Evolutionary conservation across 2,797 vertebrate genomes (phyloP).

Genomic region (Chiloscyllium punctatum): DNA sequence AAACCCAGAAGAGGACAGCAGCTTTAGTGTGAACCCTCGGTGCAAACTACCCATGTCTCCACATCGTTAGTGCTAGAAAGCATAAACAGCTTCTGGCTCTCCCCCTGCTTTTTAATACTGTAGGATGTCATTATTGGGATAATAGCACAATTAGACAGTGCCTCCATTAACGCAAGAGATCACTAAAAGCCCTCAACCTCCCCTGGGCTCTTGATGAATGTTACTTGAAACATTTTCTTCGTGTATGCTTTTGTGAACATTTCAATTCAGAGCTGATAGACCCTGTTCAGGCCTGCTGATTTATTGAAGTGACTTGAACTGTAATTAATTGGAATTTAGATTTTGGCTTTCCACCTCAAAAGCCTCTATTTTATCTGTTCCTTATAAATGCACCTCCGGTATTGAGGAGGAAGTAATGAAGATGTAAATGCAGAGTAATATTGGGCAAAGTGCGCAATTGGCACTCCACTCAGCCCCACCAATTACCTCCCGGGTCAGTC

Average conservation of each 20-base stretch:
- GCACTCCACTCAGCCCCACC: not conserved
- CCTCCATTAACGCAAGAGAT: not conserved
- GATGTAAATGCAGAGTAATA: not conserved
- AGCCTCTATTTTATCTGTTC: not conserved
- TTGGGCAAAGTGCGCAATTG: not conserved
- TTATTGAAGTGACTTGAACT: not conserved
- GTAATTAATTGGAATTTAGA: not conserved
- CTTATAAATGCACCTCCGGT: not conserved
- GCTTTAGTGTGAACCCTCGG: not conserved
- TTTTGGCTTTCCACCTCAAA: not conserved
- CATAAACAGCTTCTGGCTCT: not conserved
- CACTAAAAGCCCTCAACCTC: not conserved
- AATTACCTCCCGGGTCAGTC: not conserved
- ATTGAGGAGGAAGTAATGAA: not conserved
- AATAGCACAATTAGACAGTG: not conserved
- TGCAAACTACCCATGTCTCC: not conserved
- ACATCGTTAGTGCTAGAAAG: not conserved
- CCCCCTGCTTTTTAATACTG: not conserved
- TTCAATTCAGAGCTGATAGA: not conserved
- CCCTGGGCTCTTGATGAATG: not conserved
- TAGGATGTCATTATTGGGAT: not conserved
- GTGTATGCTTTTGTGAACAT: constrained; percentile 1
- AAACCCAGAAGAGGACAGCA: not conserved
- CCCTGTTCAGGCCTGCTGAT: not conserved
- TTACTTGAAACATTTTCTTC: not conserved